Conservation (phyloP, 2,797 vertebrate genomes). For the Orestias chungarensis region DNA sequence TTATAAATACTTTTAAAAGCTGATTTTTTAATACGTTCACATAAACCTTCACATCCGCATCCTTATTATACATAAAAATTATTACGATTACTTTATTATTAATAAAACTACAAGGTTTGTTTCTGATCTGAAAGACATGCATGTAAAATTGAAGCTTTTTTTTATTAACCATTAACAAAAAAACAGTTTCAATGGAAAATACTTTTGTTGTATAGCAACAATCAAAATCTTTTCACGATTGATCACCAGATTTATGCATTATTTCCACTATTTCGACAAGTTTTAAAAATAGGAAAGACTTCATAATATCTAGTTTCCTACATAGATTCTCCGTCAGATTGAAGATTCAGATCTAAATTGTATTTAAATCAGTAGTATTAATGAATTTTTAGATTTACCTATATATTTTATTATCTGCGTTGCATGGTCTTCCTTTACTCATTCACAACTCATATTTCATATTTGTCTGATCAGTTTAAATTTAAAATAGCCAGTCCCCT, state of each 20-base stretch:
- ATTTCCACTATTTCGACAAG: not conserved
- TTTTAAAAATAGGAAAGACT: not conserved
- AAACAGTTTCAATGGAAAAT: not conserved
- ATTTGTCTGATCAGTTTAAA: too few relatives aligned
- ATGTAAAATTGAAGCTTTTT: not conserved
- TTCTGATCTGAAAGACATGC: not conserved
- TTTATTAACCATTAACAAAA: too few relatives aligned
- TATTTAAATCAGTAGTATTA: too few relatives aligned
- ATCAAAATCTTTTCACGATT: not conserved
- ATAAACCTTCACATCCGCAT: too few relatives aligned
- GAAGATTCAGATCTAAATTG: too few relatives aligned
- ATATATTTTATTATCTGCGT: too few relatives aligned
- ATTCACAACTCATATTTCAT: too few relatives aligned
- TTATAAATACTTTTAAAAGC: too few relatives aligned
- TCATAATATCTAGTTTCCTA: not conserved
- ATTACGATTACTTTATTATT: not conserved
- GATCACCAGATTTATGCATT: not conserved
- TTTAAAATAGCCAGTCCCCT: not conserved
- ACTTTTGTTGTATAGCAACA: not conserved
- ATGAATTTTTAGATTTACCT: too few relatives aligned
- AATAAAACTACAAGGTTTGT: not conserved
- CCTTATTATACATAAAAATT: too few relatives aligned
- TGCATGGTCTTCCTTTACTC: too few relatives aligned
- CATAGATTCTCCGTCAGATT: not conserved
- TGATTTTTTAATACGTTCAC: too few relatives aligned